Conservation (phyloP, 2,888 invertebrate genomes). For the Melipona bicolor region DNA sequence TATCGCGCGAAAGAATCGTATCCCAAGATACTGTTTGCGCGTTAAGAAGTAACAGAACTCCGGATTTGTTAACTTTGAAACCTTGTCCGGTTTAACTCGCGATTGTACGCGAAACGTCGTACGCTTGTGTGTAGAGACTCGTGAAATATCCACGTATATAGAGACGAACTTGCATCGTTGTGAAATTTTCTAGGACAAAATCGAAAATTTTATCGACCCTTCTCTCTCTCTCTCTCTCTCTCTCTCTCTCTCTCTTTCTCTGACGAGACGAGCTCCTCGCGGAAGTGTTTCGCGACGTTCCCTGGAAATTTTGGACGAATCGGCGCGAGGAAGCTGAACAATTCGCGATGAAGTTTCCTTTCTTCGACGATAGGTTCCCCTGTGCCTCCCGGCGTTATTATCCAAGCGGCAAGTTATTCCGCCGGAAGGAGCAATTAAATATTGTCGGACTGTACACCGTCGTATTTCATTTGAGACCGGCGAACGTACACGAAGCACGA, state of each 20-base stretch:
- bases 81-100: not conserved
- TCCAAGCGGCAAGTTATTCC: conserved; percentile 57
- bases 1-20: not conserved
- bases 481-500: conserved; percentile 43
- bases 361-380: conserved; percentile 22
- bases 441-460: conserved; percentile 59
- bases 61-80: not conserved
- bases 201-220: conserved; percentile 1
- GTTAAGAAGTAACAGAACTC: not conserved
- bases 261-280: not conserved
- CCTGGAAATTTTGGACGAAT: conserved; percentile 21
- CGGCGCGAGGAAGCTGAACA: conserved; percentile 4
- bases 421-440: conserved; percentile 68
- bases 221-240: too few species aligned
- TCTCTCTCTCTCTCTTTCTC: too few species aligned
- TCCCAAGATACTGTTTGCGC: not conserved
- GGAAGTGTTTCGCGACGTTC: conserved; percentile 16
- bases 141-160: not conserved
- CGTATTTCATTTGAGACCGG: conserved; percentile 62
- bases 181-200: not conserved
- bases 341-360: conserved; percentile 40
- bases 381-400: conserved; percentile 50
- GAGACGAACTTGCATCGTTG: too few species aligned
- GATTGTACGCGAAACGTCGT: not conserved
- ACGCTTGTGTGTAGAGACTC: too few species aligned